Evolutionary conservation across 2,797 vertebrate genomes (phyloP), one percentile per base, ranked within the genome.

Genomic region (Numenius phaeopus): DNA sequence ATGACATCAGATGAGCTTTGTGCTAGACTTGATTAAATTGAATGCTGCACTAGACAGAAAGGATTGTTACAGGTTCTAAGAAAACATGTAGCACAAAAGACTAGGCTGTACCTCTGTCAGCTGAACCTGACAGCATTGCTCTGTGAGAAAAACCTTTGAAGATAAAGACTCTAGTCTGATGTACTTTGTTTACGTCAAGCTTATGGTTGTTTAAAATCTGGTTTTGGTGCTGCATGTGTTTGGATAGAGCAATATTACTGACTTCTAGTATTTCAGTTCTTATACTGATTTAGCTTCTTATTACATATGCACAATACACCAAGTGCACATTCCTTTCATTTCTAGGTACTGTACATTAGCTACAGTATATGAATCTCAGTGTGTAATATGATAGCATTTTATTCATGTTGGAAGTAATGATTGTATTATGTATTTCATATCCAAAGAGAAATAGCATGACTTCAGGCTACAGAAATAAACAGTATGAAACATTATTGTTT

Each of bases 401-500:
- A 67, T 78, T 95, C 82, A 11, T 91, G 87, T 92, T 96, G 81
- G 78, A 93, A 78, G 65, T 89, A 95, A 94, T 81, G 75, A 80
- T 62, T 87, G 34, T 77, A 40, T 95, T 97, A 95, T 92, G 93
- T 93, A 87, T 94, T 93, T 93, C 30, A 5, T 57, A 65, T 85
- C 95, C 65, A 77, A 83, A 83, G 90, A 97, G 87, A 95, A 95
- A 96, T 94, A 91, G 65, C 24, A 10, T 92, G 82, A 69, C 94
- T 95, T 95, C 76, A 95, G 94, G 94, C 93, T 92, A 91, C 77
- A 96, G 96, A 96, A 93, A 86, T 92, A 91, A 95, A 91, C 86
- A 83, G 75, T 93, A 91, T 88, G 94, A 97, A 92, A 91, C 79
- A 95, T 97, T 91, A 96, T 94, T 94, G 71, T 96, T 96, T 94